phyloP scores from a whole-genome alignment of 2,888 invertebrate species.

The Dolichopus griseipennis region DNA sequence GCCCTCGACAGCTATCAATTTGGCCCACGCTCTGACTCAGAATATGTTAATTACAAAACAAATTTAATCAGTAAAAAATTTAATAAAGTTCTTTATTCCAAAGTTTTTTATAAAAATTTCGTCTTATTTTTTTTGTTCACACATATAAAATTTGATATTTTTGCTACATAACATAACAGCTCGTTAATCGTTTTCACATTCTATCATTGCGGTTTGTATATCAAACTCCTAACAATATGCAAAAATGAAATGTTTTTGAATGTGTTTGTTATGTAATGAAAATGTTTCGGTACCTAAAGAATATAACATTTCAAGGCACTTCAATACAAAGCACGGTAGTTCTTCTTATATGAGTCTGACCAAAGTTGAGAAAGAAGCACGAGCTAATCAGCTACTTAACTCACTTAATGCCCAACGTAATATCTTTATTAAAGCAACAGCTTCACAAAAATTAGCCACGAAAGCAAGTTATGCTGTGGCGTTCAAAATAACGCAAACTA shows the following conservation, averaged over 20 bases:
- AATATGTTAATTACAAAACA: constrained; percentile 5
- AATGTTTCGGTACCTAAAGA: constrained; percentile 9
- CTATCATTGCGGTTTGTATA: constrained; percentile 7
- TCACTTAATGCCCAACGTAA: too few species aligned
- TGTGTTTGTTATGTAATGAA: constrained; percentile 10
- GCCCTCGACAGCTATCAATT: constrained; percentile 2
- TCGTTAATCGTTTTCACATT: constrained; percentile 8
- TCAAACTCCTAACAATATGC: constrained; percentile 8
- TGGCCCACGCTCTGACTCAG: constrained; percentile 2
- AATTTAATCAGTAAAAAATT: constrained; percentile 8
- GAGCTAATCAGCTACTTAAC: constrained; percentile 9
- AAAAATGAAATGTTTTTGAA: not conserved
- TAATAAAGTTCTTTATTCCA: constrained; percentile 8
- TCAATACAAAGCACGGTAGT: constrained; percentile 10
- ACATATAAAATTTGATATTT: constrained; percentile 7
- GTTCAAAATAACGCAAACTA: constrained; percentile 9
- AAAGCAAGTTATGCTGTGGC: constrained; percentile 9
- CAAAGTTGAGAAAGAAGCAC: constrained; percentile 9
- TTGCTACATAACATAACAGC: constrained; percentile 8
- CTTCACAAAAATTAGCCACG: constrained; percentile 9
- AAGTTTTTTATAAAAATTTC: too few species aligned
- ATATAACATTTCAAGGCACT: constrained; percentile 10
- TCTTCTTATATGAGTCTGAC: constrained; percentile 9
- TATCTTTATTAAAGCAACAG: constrained; percentile 9
- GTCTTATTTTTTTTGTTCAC: not conserved